Base-by-base conservation (phyloP, 2,888 invertebrate species). In the Acleris literana region DNA sequence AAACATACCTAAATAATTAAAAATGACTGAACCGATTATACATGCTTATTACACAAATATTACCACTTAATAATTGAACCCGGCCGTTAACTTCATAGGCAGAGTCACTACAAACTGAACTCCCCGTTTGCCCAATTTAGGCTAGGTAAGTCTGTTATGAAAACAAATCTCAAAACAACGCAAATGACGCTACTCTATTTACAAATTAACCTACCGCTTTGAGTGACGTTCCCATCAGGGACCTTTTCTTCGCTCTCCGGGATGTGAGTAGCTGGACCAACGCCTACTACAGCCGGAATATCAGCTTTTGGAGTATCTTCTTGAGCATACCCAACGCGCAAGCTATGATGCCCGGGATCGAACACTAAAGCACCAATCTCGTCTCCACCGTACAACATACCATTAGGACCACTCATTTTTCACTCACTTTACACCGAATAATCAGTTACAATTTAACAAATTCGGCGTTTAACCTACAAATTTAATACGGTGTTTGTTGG, bases 301-400 rank as follows among this genome's bases (percentile, higher is more conserved):
- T 99, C 99, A 1, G 98, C 98, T 93, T 99, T 99, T 3, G 99
- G 99, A n/a, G 98, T 97, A 84, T 99, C 99, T 86, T 99, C 99
- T 79, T 99, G 98, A 9, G 98, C 98, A 93, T 97, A 99, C 63
- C 98, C 99, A 57, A 97, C 97, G 65, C 98, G 93, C 62, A 98
- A 89, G 0, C 97, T 96, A 81, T 92, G 90, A 70, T 92, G 91
- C 0, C 92, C 99, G 9, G 99, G 96, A 87, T 99, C 99, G 81
- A 99, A 99, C 43, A 99, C 99, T 71, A 99, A 86, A 0, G 99
- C 99, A 11, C 99, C 99, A 71, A 99, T 99, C 88, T 99, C 99
- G 93, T 99, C 99, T 39, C 97, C 97, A n/a, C 97, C 97, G 74
- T 97, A 97, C 64, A 97, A 82, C 96, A 97, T 97, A 69, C 96